Evolutionary conservation across 2,113 vertebrate genomes (phyloP), one percentile per base, ranked within the genome.

Genomic region (Miniopterus natalensis): DNA sequence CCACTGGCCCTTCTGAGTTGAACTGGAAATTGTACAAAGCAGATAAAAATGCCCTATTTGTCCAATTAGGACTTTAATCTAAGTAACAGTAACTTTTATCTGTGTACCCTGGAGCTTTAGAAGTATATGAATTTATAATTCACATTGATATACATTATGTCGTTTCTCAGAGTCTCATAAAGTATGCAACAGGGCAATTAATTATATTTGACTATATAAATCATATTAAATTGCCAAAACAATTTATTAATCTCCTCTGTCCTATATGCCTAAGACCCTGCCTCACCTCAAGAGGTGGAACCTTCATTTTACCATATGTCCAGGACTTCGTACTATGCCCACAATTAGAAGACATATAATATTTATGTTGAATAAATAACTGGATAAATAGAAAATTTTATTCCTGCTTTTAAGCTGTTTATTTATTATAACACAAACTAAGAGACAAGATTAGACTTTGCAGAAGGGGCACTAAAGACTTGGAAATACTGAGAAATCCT

Each of bases 111-210:
- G 81, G n/a, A 61, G 8, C 71, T 96, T 84, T 57, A 13, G 5
- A 92, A 91, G 13, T n/a, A 36, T 42, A 65, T 65, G 7, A 77
- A 81, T 92, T 90, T 96, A 0, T 92, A 89, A 89, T 49, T 86
- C 42, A 89, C 25, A n/a, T 3, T 7, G 18, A 36, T 17, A 59
- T 23, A 6, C 29, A 17, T 75, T 42, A 91, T 81, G 5, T 77
- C 17, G 49, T 91, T 71, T 88, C 83, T 85, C 68, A 80, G 7
- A 94, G 71, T 36, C 29, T 40, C 18, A 93, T 0, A 49, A 87
- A 92, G 8, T 57, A 0, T 40, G 5, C 49, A 53, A 73, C 29
- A 42, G 6, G 36, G 21, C 87, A 73, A 55, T 78, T 55, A 92
- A 59, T 61, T 49, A 75, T 87, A 68, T 77, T 27, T 4, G 36